These are phyloP conservation scores for Helobdella robusta DNA, from an alignment of 2,888 invertebrate genomes.

Conservation along the genomic window DNA sequence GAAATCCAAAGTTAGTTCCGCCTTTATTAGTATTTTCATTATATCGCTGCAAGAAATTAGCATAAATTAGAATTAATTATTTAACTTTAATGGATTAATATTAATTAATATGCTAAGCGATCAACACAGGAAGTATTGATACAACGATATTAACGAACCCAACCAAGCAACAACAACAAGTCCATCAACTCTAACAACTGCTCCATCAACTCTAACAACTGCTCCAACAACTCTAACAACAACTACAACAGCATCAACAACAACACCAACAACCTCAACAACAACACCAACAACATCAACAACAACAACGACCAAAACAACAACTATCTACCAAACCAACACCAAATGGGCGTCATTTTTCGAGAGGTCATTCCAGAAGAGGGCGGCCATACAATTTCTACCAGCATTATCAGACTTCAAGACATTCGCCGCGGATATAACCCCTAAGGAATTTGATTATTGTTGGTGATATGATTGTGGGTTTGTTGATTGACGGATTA, in stretches of 20 bases:
- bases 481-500: background rate
- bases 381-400: constrained; percentile 48
- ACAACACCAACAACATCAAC: background rate
- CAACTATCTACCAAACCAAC: constrained; percentile 10
- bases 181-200: too few species aligned
- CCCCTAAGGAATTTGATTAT: too few species aligned
- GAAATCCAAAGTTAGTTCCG: constrained; percentile 41
- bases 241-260: background rate
- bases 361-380: constrained; percentile 30
- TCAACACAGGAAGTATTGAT: too few species aligned
- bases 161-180: too few species aligned
- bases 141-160: too few species aligned
- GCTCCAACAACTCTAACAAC: background rate
- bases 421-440: background rate
- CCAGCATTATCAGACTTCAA: constrained; percentile 44
- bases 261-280: background rate
- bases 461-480: background rate
- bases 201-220: too few species aligned
- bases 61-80: too few species aligned
- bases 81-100: too few species aligned
- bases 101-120: too few species aligned
- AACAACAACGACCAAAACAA: background rate
- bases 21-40: constrained; percentile 37
- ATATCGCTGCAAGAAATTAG: constrained; percentile 7
- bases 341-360: background rate